phyloP scores from a whole-genome alignment of 2,888 invertebrate genomes.

The Gymnosoma rotundatum region DNA sequence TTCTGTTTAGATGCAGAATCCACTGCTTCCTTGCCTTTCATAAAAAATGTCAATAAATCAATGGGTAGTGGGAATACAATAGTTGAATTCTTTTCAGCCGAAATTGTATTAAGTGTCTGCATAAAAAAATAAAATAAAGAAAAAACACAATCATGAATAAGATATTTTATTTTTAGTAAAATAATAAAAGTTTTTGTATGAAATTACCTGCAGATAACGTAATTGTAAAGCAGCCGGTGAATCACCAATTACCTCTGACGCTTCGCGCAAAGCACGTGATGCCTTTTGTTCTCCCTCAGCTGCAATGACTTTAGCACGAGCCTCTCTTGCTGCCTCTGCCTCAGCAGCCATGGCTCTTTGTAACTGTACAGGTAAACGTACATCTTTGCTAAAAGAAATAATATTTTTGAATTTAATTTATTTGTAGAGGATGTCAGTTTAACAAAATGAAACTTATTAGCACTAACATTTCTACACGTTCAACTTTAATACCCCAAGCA shows the following conservation, averaged over 20 bases:
- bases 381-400: conserved; percentile 84
- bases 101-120: conserved; percentile 96
- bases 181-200: not conserved
- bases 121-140: not conserved
- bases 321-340: conserved; percentile 94
- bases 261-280: conserved; percentile 94
- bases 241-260: conserved; percentile 95
- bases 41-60: conserved; percentile 89
- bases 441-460: conserved; percentile 12
- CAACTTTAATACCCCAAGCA: conserved; percentile 97
- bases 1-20: conserved; percentile 61
- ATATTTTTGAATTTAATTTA: conserved; percentile 10
- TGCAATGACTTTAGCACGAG: conserved; percentile 95
- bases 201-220: conserved; percentile 90
- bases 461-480: conserved; percentile 97
- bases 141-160: conserved; percentile 35
- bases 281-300: conserved; percentile 98
- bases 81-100: conserved; percentile 97
- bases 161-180: conserved; percentile 35
- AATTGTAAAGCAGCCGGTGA: conserved; percentile 96
- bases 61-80: conserved; percentile 95
- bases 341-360: conserved; percentile 97
- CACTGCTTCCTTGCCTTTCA: conserved; percentile 82
- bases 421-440: not conserved
- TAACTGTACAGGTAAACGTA: conserved; percentile 92